Conservation (phyloP, 2,888 invertebrate genomes). For the Drosophila algonquin region DNA sequence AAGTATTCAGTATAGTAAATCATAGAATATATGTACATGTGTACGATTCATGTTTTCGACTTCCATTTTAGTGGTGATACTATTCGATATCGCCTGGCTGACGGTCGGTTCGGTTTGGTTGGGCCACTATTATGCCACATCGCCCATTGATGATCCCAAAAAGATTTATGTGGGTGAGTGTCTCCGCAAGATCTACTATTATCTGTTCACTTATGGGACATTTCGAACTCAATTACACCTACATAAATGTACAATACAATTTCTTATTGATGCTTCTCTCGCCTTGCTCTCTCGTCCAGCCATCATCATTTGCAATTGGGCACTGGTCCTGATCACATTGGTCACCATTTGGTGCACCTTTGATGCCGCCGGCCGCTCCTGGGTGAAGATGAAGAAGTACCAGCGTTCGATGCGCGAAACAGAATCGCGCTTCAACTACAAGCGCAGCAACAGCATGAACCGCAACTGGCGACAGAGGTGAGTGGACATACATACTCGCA, state of each 20-base stretch:
- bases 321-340: conserved; percentile 88
- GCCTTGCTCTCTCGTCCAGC: conserved; percentile 83
- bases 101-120: conserved; percentile 90
- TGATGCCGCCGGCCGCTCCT: conserved; percentile 93
- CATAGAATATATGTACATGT: no score
- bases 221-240: neutral
- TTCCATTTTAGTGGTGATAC: conserved; percentile 87
- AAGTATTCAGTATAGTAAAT: no score
- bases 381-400: conserved; percentile 95
- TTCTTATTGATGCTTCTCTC: neutral
- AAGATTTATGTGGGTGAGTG: conserved; percentile 89
- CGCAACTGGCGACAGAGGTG: conserved; percentile 94
- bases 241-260: no score
- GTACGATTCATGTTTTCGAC: no score
- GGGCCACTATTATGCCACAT: conserved; percentile 87
- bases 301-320: conserved; percentile 91
- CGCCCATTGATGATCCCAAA: conserved; percentile 88
- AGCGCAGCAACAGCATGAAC: conserved; percentile 90
- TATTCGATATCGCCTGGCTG: conserved; percentile 90
- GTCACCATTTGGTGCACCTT: conserved; percentile 94
- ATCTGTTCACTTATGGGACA: neutral
- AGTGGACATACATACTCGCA: no score
- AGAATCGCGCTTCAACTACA: conserved; percentile 90
- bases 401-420: conserved; percentile 92
- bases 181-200: neutral